These are phyloP conservation scores for Pseudorhiza aurosa DNA, from an alignment of 30 jellyfish, hydroid and myxozoan species.

Conservation along the genomic window DNA sequence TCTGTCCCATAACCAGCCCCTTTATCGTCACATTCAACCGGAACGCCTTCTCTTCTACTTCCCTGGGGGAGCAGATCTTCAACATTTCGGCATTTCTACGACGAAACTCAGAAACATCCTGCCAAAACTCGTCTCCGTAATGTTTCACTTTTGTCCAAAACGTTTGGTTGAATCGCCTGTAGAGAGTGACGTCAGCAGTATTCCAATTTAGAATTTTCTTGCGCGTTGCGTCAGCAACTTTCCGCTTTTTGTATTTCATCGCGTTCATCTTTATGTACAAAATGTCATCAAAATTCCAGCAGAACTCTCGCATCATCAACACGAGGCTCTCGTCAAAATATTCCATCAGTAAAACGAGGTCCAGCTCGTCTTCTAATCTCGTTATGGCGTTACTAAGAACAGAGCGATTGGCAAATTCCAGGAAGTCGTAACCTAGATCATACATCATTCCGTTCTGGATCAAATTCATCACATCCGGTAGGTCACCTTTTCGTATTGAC, in stretches of 20 bases:
- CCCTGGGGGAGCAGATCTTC: slow-evolving; percentile 77
- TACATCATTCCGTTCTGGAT: slow-evolving; percentile 96
- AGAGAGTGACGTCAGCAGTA: slow-evolving; percentile 78
- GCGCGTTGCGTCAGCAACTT: slow-evolving; percentile 19
- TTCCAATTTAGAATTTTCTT: slow-evolving; percentile 76
- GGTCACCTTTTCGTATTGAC: slow-evolving; percentile 78
- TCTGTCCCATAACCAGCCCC: slow-evolving; percentile 64
- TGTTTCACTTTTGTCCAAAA: slow-evolving; percentile 77
- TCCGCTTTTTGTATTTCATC: slow-evolving; percentile 54
- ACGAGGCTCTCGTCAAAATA: slow-evolving; percentile 97
- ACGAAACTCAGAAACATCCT: slow-evolving; percentile 75
- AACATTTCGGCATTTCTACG: slow-evolving; percentile 60
- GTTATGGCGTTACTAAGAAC: slow-evolving; percentile 37
- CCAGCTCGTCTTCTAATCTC: slow-evolving; percentile 78
- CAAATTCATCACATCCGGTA: slow-evolving; percentile 85
- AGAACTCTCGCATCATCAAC: slow-evolving; percentile 73
- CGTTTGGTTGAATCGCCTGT: slow-evolving; percentile 78
- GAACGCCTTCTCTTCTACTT: slow-evolving; percentile 76
- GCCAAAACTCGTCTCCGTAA: slow-evolving; percentile 84
- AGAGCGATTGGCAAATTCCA: slow-evolving; percentile 68
- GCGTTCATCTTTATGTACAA: slow-evolving; percentile 89
- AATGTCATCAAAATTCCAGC: slow-evolving; percentile 93
- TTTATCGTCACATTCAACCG: slow-evolving; percentile 71
- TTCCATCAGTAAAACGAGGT: slow-evolving; percentile 84
- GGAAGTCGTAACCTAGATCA: slow-evolving; percentile 90